These are phyloP conservation scores for Ibycter americanus DNA, from an alignment of 2,797 vertebrate genomes.

Conservation along the genomic window DNA sequence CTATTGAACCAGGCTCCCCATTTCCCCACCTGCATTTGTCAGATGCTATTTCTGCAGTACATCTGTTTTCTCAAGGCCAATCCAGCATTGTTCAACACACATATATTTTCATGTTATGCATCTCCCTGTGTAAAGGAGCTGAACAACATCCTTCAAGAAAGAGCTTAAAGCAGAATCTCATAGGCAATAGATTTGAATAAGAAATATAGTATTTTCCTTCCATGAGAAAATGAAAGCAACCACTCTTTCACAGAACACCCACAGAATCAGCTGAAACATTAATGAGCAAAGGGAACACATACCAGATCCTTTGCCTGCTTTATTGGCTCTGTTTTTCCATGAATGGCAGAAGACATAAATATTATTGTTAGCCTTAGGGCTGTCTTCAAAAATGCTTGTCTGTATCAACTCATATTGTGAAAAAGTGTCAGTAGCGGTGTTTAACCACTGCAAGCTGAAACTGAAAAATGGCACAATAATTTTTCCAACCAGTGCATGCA, in stretches of 20 bases:
- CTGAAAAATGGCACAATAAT: conserved; percentile 73
- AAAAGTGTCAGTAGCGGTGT: conserved; percentile 59
- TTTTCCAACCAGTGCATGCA: conserved; percentile 49
- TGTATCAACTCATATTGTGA: conserved; percentile 68
- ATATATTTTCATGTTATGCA: neutral
- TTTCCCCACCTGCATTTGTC: neutral
- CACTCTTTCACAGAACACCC: conserved; percentile 53
- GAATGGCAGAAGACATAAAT: conserved; percentile 71
- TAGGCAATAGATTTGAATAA: conserved; percentile 37
- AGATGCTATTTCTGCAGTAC: neutral
- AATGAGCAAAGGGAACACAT: conserved; percentile 52
- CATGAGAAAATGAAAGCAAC: conserved; percentile 65
- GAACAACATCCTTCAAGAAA: conserved; percentile 46
- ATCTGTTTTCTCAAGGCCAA: neutral
- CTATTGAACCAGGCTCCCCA: neutral
- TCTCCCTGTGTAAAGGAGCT: conserved; percentile 24
- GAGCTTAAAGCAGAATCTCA: conserved; percentile 39
- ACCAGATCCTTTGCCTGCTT: conserved; percentile 49
- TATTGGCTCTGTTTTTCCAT: conserved; percentile 65
- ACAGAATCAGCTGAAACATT: conserved; percentile 63
- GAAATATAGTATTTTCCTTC: conserved; percentile 53
- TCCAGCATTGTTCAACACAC: neutral
- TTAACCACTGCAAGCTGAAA: conserved; percentile 65
- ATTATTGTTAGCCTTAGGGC: conserved; percentile 72
- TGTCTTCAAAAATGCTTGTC: conserved; percentile 70